These are phyloP conservation scores for Chitala chitala DNA, from an alignment of 2,113 vertebrate genomes.

Conservation along the genomic window DNA sequence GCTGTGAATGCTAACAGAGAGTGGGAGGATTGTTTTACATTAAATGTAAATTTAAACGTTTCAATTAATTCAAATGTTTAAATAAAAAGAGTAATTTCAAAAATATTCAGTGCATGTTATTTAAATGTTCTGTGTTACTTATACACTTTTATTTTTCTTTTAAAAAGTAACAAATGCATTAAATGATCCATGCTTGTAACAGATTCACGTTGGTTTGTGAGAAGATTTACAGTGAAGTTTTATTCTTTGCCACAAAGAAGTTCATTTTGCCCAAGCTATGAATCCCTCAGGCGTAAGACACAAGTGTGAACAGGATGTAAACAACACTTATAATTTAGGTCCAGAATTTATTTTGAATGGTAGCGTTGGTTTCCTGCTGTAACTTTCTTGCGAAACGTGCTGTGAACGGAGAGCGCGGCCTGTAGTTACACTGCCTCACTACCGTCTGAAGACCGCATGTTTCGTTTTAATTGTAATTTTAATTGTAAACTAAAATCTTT, in stretches of 20 bases:
- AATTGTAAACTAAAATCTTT: too few relatives aligned
- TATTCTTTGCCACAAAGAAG: not conserved
- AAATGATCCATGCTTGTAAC: conserved; percentile 2
- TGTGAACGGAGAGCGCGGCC: too few relatives aligned
- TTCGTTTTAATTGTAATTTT: too few relatives aligned
- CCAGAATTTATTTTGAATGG: conserved; percentile 1
- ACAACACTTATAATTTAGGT: not conserved
- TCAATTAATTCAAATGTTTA: too few relatives aligned
- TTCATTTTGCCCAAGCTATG: not conserved
- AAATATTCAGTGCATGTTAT: not conserved
- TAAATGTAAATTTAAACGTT: too few relatives aligned
- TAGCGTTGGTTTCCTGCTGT: too few relatives aligned
- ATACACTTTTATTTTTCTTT: not conserved
- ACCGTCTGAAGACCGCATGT: too few relatives aligned
- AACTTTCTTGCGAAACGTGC: too few relatives aligned
- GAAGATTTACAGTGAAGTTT: not conserved
- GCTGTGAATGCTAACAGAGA: too few relatives aligned
- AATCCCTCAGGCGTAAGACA: not conserved
- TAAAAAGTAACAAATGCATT: not conserved
- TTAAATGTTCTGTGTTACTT: not conserved
- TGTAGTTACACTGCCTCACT: too few relatives aligned
- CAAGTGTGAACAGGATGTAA: not conserved
- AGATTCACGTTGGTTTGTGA: not conserved
- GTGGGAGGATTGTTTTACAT: not conserved
- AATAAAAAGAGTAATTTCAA: too few relatives aligned